Conservation (phyloP, 2,888 invertebrate genomes). For the Acrobasis suavella region DNA sequence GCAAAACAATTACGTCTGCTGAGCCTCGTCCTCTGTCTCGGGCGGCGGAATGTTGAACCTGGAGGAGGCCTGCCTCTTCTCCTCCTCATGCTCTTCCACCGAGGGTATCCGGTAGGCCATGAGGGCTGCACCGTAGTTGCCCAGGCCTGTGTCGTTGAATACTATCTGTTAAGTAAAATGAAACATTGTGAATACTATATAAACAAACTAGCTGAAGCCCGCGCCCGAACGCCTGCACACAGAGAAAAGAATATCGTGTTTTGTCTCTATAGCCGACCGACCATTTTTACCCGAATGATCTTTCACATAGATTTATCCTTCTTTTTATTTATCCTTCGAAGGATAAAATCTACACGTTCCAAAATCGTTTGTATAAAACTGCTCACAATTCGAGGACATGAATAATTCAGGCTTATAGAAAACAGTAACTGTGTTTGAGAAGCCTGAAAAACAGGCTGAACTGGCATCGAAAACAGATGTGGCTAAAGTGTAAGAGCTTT, state of each 20-base stretch:
- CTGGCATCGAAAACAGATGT: not conserved
- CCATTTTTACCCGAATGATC: too few species aligned
- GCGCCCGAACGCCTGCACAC: too few species aligned
- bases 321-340: too few species aligned
- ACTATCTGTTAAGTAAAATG: slow-evolving; percentile 49
- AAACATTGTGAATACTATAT: not conserved
- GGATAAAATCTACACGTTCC: too few species aligned
- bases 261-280: too few species aligned
- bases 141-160: slow-evolving; percentile 67
- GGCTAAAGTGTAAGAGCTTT: not conserved
- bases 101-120: slow-evolving; percentile 68
- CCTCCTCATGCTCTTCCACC: slow-evolving; percentile 56
- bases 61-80: slow-evolving; percentile 59
- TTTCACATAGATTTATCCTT: too few species aligned
- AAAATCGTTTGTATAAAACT: not conserved
- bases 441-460: not conserved
- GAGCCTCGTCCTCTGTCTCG: slow-evolving; percentile 32
- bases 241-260: too few species aligned
- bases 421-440: not conserved
- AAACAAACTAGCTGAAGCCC: too few species aligned
- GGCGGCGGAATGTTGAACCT: slow-evolving; percentile 53
- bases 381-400: not conserved
- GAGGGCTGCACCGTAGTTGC: slow-evolving; percentile 72
- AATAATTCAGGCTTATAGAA: not conserved
- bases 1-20: not conserved